These are phyloP conservation scores for Erannis defoliaria DNA, from an alignment of 2,888 invertebrate genomes.

Conservation along the genomic window DNA sequence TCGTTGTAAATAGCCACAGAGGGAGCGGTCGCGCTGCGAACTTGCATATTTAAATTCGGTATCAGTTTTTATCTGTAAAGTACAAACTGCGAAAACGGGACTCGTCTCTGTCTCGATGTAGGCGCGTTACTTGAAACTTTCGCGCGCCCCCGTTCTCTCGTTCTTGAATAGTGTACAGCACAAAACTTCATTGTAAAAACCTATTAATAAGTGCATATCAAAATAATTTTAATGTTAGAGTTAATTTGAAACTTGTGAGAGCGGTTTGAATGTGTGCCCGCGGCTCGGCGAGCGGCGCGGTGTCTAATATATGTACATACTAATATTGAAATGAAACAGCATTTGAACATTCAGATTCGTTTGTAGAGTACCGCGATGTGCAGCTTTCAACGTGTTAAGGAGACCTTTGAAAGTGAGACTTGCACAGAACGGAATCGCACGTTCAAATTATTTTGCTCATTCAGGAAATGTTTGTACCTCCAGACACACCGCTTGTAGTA, in stretches of 20 bases:
- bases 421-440: slow-evolving; percentile 17
- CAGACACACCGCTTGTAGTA: slow-evolving; percentile 60
- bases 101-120: slow-evolving; percentile 55
- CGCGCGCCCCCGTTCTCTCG: slow-evolving; percentile 55
- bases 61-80: slow-evolving; percentile 56
- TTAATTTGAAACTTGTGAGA: slow-evolving; percentile 72
- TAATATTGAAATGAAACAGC: slow-evolving; percentile 29
- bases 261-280: slow-evolving; percentile 51
- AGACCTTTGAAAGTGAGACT: slow-evolving; percentile 7
- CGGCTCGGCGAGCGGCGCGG: slow-evolving; percentile 40
- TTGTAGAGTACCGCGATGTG: slow-evolving; percentile 28
- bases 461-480: slow-evolving; percentile 51
- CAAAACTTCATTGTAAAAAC: slow-evolving; percentile 80
- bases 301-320: slow-evolving; percentile 40
- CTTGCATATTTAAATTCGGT: slow-evolving; percentile 55
- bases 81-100: slow-evolving; percentile 65
- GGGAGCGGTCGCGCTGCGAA: slow-evolving; percentile 60
- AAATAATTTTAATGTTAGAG: slow-evolving; percentile 80
- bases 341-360: slow-evolving; percentile 29
- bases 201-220: slow-evolving; percentile 84
- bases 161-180: slow-evolving; percentile 78
- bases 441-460: slow-evolving; percentile 30
- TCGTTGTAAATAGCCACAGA: slow-evolving; percentile 74
- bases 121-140: slow-evolving; percentile 51
- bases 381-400: slow-evolving; percentile 12